Evolutionary conservation across 2,113 vertebrate genomes (phyloP).

Genomic region (Caranx melampygus): DNA sequence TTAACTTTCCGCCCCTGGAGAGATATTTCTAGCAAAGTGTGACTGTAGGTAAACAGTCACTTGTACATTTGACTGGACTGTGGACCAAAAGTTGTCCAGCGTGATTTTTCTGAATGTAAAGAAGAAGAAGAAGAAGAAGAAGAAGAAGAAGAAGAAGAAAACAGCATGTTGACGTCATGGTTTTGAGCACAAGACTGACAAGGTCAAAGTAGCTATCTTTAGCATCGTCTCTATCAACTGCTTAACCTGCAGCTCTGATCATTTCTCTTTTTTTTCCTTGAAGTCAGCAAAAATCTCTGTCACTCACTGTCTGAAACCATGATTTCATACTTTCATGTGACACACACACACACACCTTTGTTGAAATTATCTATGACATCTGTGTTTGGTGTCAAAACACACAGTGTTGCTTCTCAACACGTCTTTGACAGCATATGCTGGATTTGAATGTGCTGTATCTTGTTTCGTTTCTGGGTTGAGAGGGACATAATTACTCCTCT

Average conservation of each 20-base stretch:
- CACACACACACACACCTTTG: background rate
- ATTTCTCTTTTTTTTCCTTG: slow-evolving; percentile 32
- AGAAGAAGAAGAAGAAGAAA: no score
- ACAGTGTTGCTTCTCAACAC: no score
- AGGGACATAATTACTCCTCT: no score
- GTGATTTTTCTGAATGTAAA: slow-evolving; percentile 1
- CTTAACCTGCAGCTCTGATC: slow-evolving; percentile 33
- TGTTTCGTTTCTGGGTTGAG: no score
- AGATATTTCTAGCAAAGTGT: background rate
- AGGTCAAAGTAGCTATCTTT: slow-evolving; percentile 49
- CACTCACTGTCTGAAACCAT: background rate
- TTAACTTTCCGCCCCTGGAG: slow-evolving; percentile 20
- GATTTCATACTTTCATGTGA: slow-evolving; percentile 30
- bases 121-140: no score
- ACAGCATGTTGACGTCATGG: slow-evolving; percentile 21
- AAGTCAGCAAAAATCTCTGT: slow-evolving; percentile 40
- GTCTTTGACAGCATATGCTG: background rate
- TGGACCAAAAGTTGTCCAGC: background rate
- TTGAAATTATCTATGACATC: background rate
- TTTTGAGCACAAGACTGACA: slow-evolving; percentile 26
- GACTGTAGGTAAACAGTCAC: background rate
- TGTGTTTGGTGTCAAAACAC: background rate
- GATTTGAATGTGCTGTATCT: background rate
- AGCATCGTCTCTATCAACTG: slow-evolving; percentile 44
- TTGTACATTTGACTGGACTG: background rate